Evolutionary conservation across 1,140 invertebrate genomes (phyloP).

Genomic region (Ceratosolen solmsi): DNA sequence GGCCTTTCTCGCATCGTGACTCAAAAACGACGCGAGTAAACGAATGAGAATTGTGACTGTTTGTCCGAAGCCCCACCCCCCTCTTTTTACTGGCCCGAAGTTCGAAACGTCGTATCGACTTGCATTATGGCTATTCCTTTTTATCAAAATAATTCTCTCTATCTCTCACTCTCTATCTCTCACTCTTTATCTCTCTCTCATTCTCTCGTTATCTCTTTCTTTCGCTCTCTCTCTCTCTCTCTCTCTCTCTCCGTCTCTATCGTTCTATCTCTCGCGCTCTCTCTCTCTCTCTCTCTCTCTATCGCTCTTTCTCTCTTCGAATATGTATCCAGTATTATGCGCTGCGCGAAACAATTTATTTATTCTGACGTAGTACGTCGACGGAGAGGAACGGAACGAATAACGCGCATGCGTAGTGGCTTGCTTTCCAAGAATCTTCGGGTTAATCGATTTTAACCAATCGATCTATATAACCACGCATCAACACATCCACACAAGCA

Average conservation of each 20-base stretch:
- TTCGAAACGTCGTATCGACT: not conserved
- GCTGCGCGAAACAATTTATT: constrained; percentile 61
- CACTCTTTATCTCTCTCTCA: too few species aligned
- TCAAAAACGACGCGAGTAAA: not conserved
- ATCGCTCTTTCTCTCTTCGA: not conserved
- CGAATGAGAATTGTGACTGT: not conserved
- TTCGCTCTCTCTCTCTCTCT: not conserved
- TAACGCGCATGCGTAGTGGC: not conserved
- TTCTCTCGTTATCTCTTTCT: too few species aligned
- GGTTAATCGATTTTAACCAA: not conserved
- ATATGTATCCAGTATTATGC: constrained; percentile 66
- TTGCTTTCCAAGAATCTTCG: constrained; percentile 9
- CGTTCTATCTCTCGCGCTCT: not conserved
- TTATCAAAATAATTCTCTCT: not conserved
- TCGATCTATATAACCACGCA: not conserved
- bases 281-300: not conserved
- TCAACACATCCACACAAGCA: not conserved
- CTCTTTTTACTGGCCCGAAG: too few species aligned
- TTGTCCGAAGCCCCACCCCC: not conserved
- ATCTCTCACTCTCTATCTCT: not conserved
- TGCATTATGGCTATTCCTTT: not conserved
- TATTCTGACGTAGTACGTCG: constrained; percentile 55
- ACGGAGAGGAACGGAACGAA: constrained; percentile 9
- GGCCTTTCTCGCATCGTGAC: not conserved
- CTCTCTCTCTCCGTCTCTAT: not conserved